phyloP scores from a whole-genome alignment of 2,113 vertebrate species.

The Sprattus sprattus region DNA sequence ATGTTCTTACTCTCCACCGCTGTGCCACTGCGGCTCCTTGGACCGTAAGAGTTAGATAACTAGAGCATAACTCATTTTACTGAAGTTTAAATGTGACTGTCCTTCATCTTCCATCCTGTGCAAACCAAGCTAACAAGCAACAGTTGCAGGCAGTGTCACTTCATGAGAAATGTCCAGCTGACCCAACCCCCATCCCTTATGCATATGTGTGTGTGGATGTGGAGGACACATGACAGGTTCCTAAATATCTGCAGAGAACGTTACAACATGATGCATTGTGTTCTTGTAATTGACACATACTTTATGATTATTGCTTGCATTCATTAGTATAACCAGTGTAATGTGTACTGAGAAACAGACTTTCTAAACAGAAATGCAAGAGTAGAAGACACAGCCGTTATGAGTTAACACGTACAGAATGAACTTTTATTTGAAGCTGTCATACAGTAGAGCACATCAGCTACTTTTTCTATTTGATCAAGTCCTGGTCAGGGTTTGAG shows the following conservation, averaged over 20 bases:
- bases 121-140: neutral
- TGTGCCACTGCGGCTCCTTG: neutral
- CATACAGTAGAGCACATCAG: too few relatives aligned
- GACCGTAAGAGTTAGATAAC: neutral
- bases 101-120: constrained; percentile 1
- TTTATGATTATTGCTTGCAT: neutral
- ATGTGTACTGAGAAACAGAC: neutral
- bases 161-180: neutral
- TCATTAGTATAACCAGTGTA: neutral
- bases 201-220: neutral
- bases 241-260: neutral
- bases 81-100: constrained; percentile 14
- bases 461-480: too few relatives aligned
- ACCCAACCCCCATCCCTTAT: neutral
- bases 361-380: neutral
- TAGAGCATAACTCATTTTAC: constrained; percentile 12
- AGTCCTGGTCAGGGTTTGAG: too few relatives aligned
- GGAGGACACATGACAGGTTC: neutral
- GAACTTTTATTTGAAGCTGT: neutral
- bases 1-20: neutral
- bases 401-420: neutral
- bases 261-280: neutral
- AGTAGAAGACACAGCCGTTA: neutral
- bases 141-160: constrained; percentile 41
- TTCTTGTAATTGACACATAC: neutral